These are phyloP conservation scores for Schizopygopsis malacanthus DNA, from an alignment of 2,797 vertebrate species.

Conservation along the genomic window DNA sequence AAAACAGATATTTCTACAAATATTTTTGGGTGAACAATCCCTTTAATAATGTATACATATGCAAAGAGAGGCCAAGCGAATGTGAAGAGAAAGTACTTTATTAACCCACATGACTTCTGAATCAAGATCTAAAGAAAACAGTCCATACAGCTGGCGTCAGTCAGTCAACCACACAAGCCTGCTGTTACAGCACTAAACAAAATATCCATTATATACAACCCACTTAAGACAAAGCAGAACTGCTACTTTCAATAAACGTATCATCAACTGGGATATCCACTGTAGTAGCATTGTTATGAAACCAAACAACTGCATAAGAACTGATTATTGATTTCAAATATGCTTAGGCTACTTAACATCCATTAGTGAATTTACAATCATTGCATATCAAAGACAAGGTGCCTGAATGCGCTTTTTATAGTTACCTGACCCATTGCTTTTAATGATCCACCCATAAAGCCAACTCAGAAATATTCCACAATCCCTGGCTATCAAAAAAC, in stretches of 20 bases:
- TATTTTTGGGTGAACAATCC: not conserved
- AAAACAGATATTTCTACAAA: not conserved
- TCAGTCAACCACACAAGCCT: slow-evolving; percentile 14
- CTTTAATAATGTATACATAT: too few relatives aligned
- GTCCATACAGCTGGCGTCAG: not conserved
- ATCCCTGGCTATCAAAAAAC: slow-evolving; percentile 17
- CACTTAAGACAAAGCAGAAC: slow-evolving; percentile 18
- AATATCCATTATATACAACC: not conserved
- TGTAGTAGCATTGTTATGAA: not conserved
- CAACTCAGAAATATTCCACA: slow-evolving; percentile 26
- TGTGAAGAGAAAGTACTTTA: not conserved
- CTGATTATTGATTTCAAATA: slow-evolving; percentile 31
- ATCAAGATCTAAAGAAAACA: slow-evolving; percentile 10
- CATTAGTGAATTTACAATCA: slow-evolving; percentile 50
- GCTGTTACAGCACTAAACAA: slow-evolving; percentile 4
- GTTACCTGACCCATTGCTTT: slow-evolving; percentile 2
- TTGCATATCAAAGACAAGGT: not conserved
- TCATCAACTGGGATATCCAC: not conserved
- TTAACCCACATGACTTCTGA: not conserved
- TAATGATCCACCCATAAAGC: slow-evolving; percentile 26
- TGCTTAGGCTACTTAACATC: slow-evolving; percentile 31
- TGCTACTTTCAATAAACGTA: not conserved
- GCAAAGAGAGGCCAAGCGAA: not conserved
- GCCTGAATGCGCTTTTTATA: slow-evolving; percentile 10
- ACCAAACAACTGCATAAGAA: slow-evolving; percentile 21